These are phyloP conservation scores for Mus pahari DNA, from an alignment of 2,113 vertebrate species.

Conservation along the genomic window DNA sequence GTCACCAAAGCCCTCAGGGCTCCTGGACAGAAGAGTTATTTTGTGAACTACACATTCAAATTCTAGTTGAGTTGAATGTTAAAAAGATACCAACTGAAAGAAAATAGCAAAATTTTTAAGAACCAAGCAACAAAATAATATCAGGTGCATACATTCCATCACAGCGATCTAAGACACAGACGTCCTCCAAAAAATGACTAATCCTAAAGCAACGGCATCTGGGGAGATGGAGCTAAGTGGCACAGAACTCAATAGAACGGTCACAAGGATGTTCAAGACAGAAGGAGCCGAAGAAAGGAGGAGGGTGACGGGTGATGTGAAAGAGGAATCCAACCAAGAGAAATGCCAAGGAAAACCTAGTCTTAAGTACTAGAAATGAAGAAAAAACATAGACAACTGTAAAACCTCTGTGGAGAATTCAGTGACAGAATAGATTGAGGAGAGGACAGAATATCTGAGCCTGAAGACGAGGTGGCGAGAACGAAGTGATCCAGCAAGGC, in stretches of 20 bases:
- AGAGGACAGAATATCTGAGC: not conserved
- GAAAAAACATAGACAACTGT: not conserved
- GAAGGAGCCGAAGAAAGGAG: not conserved
- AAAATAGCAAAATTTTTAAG: not conserved
- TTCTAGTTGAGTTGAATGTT: not conserved
- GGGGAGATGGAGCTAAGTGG: not conserved
- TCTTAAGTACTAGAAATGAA: not conserved
- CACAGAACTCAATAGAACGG: not conserved
- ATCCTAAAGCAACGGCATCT: not conserved
- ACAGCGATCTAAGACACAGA: not conserved
- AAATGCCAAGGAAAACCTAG: not conserved
- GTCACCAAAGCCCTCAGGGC: not conserved
- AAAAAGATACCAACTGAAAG: not conserved
- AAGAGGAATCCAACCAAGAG: not conserved
- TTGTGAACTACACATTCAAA: not conserved
- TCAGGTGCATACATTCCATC: not conserved
- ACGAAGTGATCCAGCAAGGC: not conserved
- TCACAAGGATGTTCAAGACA: not conserved
- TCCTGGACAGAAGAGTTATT: not conserved
- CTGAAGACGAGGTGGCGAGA: not conserved
- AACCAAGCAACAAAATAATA: not conserved
- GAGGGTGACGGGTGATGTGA: not conserved
- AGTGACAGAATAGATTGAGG: not conserved
- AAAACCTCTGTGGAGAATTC: too few relatives aligned
- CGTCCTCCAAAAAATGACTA: not conserved